Percentiles rank a stretch among this genome's conserved stretches.
Conservation (phyloP, 2,888 invertebrate species). For the Drosophila paramelanica region DNA sequence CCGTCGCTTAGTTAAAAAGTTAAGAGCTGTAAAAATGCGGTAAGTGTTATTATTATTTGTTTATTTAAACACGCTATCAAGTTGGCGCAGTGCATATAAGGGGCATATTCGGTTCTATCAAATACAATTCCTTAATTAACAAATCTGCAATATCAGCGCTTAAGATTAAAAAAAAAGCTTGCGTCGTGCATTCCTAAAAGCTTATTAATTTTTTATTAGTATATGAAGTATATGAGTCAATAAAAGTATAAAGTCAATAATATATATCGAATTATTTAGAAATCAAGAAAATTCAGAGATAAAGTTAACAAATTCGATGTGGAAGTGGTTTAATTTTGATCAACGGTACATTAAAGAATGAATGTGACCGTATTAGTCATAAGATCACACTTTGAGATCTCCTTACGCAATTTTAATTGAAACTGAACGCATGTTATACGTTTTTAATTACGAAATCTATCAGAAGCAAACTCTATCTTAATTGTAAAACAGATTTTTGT, state of each 20-base stretch:
- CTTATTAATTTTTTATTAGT: too few relatives aligned
- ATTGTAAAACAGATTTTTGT: constrained; percentile 10
- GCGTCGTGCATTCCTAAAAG: too few relatives aligned
- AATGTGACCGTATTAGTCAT: not conserved
- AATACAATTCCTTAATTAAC: not conserved
- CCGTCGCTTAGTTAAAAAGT: not conserved
- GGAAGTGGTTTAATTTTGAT: not conserved
- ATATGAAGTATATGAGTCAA: too few relatives aligned
- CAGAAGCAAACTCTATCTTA: not conserved
- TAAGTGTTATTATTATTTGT: constrained; percentile 28
- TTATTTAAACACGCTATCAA: not conserved
- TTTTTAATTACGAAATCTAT: not conserved
- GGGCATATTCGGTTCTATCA: not conserved
- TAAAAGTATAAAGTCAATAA: too few relatives aligned
- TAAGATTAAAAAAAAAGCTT: not conserved
- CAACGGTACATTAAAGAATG: not conserved
- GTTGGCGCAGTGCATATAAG: not conserved
- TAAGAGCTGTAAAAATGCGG: constrained; percentile 44
- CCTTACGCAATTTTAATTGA: not conserved
- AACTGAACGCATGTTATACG: not conserved
- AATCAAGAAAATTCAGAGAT: too few relatives aligned
- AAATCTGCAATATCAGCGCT: not conserved
- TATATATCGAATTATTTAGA: too few relatives aligned
- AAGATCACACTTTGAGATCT: not conserved
- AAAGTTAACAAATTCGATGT: not conserved